Evolutionary conservation across 2,888 invertebrate species (phyloP), one percentile per base, ranked within the genome.

Genomic region (Thymelicus lineola): DNA sequence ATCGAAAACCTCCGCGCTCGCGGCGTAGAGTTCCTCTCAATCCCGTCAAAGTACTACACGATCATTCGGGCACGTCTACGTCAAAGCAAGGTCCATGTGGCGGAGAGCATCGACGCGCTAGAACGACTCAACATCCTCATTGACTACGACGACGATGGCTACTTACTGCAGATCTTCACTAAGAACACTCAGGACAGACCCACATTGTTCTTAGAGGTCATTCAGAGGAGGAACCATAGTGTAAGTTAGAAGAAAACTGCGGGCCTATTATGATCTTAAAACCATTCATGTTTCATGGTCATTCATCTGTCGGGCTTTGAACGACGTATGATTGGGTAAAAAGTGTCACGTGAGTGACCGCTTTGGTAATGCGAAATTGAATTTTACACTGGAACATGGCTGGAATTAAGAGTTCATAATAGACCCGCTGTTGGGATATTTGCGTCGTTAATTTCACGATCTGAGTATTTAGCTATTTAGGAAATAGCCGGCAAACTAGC

Each of bases 91-190:
- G 96, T 98, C 15, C 95, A 96, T 81, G 96, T 99, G 59, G 94
- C 94, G 0, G 99, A 99, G 88, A 98, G 98, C 82, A 92, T 99
- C 76, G 96, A 97, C 76, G 94, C 95, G 17, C 92, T 99, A 66
- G 95, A 98, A 93, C 96, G 97, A 81, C 93, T 99, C 73, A 97
- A 98, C 85, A 99, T 99, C 78, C 94, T 99, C 63, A 97, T 99
- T 71, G 99, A 99, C 87, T 99, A 97, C 84, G 99, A 99, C 83
- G 99, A 99, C 81, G 95, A 99, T 76, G 99, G 99, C 0, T 99
- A 99, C 86, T 94, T 99, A 64, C 95, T 99, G 75, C 99, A 99
- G 94, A 98, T 99, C 79, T 99, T 99, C 87, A 98, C 98, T 0
- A 98, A 98, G 92, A 98, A 98, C 80, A 97, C 98, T 91, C 98